phyloP scores from a whole-genome alignment of 2,797 vertebrate genomes.

The Heteromormyrus szaboi region DNA sequence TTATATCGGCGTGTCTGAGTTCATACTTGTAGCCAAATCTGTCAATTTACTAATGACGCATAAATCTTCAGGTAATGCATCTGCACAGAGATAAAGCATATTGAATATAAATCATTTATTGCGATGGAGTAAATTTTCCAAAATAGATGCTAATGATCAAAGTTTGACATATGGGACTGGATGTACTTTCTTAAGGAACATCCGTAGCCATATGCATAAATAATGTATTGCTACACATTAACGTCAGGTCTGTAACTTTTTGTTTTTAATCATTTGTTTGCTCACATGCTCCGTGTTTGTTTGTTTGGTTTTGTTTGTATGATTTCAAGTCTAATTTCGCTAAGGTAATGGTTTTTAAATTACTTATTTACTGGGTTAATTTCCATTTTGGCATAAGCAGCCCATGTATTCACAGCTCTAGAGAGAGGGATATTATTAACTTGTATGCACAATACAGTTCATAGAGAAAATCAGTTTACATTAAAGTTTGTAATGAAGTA shows the following conservation, averaged over 20 bases:
- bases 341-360: not conserved
- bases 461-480: constrained; percentile 8
- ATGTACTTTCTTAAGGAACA: not conserved
- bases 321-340: not conserved
- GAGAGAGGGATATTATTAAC: not conserved
- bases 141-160: not conserved
- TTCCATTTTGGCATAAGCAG: not conserved
- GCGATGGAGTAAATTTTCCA: not conserved
- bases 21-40: not conserved
- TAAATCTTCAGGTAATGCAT: not conserved
- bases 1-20: not conserved
- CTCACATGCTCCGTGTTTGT: not conserved
- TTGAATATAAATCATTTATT: not conserved
- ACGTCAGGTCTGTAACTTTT: not conserved
- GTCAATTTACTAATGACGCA: not conserved
- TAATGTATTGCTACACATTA: not conserved
- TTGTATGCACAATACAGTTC: not conserved
- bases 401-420: not conserved
- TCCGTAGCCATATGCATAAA: not conserved
- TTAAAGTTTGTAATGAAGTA: constrained; percentile 3
- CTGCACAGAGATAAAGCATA: not conserved
- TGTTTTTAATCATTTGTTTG: not conserved
- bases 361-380: not conserved
- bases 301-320: not conserved
- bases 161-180: not conserved